phyloP scores from a whole-genome alignment of 2,113 vertebrate genomes.

The Pteronura brasiliensis region DNA sequence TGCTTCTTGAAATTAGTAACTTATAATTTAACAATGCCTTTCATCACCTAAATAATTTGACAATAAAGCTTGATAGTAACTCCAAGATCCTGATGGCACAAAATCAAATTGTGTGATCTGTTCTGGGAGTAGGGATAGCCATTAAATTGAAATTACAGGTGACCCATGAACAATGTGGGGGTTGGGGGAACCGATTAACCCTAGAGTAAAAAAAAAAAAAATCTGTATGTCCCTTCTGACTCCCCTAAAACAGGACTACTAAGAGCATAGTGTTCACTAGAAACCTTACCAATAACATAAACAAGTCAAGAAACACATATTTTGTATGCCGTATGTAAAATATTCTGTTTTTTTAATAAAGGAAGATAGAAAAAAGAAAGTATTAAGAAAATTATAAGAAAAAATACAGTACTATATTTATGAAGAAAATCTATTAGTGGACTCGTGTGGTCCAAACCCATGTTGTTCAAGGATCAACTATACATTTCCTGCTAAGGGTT shows the following conservation, averaged over 20 bases:
- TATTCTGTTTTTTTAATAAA: background rate
- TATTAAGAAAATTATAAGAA: background rate
- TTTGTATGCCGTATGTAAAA: background rate
- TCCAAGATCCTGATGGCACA: background rate
- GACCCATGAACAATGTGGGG: background rate
- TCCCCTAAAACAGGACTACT: background rate
- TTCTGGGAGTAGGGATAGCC: background rate
- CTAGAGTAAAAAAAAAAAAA: background rate
- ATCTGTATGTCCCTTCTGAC: background rate
- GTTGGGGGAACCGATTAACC: background rate
- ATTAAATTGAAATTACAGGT: background rate
- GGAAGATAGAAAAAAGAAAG: background rate
- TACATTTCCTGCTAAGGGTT: background rate
- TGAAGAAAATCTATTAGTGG: background rate
- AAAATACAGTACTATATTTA: background rate
- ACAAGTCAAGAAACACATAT: background rate
- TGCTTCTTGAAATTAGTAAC: background rate
- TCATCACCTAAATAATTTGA: background rate
- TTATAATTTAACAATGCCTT: background rate
- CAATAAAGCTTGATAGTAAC: background rate
- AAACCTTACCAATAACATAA: background rate
- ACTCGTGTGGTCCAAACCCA: background rate
- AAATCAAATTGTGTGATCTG: constrained; percentile 1
- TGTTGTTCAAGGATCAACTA: background rate
- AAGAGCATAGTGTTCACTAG: background rate